These are phyloP conservation scores for Drosophila trapezifrons DNA, from an alignment of 1,140 invertebrate species.

Conservation along the genomic window DNA sequence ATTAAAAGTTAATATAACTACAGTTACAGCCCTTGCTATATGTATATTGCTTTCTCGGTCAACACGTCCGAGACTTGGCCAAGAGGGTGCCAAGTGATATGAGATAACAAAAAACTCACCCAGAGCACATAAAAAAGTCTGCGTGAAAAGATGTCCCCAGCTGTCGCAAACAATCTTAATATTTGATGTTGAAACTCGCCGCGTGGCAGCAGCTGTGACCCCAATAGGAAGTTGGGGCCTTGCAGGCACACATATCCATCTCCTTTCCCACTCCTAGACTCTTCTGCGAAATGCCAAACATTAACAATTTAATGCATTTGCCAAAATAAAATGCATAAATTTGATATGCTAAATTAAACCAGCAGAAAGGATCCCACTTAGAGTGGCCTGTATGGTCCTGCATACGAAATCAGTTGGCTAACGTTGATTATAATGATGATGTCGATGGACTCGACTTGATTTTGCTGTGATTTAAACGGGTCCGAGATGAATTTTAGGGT, in stretches of 20 bases:
- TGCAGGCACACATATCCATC: neutral
- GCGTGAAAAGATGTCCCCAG: slow-evolving; percentile 58
- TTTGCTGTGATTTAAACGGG: slow-evolving; percentile 29
- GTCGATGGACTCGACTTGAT: slow-evolving; percentile 29
- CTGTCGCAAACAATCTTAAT: slow-evolving; percentile 77
- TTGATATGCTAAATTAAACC: slow-evolving; percentile 55
- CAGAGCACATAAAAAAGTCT: slow-evolving; percentile 40
- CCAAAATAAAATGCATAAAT: slow-evolving; percentile 65
- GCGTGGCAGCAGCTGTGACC: slow-evolving; percentile 55
- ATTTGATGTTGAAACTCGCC: slow-evolving; percentile 73
- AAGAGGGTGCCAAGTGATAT: slow-evolving; percentile 40
- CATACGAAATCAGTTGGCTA: slow-evolving; percentile 61
- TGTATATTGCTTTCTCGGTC: neutral
- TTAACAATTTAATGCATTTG: slow-evolving; percentile 62
- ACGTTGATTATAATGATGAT: slow-evolving; percentile 45
- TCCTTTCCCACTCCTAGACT: slow-evolving; percentile 13
- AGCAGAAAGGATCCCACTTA: slow-evolving; percentile 40
- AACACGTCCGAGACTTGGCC: slow-evolving; percentile 2
- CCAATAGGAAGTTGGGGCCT: slow-evolving; percentile 1
- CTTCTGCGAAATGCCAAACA: slow-evolving; percentile 29
- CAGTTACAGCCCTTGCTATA: too few species aligned
- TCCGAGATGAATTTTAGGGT: slow-evolving; percentile 7
- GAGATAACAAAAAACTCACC: slow-evolving; percentile 24
- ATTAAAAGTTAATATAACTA: neutral
- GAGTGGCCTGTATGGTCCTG: slow-evolving; percentile 39